Evolutionary conservation across 2,113 vertebrate genomes (phyloP).

Genomic region (Corythaixoides concolor): DNA sequence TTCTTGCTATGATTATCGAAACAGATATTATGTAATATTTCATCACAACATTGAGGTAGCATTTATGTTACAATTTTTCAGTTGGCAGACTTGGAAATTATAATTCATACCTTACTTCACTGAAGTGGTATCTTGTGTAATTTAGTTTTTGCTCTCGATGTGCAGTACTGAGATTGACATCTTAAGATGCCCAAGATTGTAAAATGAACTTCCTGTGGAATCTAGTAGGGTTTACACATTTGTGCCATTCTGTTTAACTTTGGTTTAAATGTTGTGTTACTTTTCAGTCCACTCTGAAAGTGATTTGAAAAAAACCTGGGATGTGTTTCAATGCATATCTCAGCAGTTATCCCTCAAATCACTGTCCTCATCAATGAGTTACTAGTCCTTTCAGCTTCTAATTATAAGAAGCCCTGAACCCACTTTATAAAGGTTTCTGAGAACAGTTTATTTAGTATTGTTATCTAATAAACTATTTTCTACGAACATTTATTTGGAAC

Average conservation of each 20-base stretch:
- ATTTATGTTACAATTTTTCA: neutral
- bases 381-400: neutral
- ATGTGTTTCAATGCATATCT: neutral
- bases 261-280: neutral
- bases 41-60: neutral
- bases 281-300: neutral
- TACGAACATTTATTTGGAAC: neutral
- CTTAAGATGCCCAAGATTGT: neutral
- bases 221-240: neutral
- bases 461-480: neutral
- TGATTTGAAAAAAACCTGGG: neutral
- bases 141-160: neutral
- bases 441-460: neutral
- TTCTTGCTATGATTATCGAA: neutral
- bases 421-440: neutral
- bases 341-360: neutral
- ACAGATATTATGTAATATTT: neutral
- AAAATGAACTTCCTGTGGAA: neutral
- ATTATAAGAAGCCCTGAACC: neutral
- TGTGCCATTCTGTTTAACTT: neutral
- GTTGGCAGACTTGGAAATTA: neutral
- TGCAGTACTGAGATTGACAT: neutral
- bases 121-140: neutral
- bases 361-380: neutral
- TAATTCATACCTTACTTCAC: neutral